Evolutionary conservation across 2,113 vertebrate species (phyloP).

Genomic region (Myrmecophaga tridactyla): DNA sequence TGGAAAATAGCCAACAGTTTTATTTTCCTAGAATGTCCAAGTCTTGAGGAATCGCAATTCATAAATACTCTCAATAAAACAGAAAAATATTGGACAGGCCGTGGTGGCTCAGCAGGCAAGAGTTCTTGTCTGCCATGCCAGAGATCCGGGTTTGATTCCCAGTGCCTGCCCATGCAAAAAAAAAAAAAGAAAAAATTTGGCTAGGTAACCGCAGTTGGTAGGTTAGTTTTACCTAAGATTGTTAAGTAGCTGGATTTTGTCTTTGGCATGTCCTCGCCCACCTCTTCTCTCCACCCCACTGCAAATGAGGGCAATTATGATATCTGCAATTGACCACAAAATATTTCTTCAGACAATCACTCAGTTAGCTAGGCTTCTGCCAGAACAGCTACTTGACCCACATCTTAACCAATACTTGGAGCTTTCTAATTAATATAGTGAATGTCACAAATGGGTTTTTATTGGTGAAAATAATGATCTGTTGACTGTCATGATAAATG

Average conservation of each 20-base stretch:
- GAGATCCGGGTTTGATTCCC: too few relatives aligned
- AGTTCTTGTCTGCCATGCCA: too few relatives aligned
- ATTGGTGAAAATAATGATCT: background rate
- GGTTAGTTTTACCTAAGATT: constrained; percentile 1
- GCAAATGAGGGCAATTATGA: background rate
- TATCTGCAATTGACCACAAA: background rate
- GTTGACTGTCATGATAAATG: background rate
- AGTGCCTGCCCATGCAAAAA: too few relatives aligned
- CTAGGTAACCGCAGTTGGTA: background rate
- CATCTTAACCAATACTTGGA: background rate
- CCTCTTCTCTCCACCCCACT: background rate
- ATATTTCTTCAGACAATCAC: too few relatives aligned
- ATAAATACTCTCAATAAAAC: constrained; percentile 13
- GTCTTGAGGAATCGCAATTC: background rate
- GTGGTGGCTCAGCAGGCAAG: too few relatives aligned
- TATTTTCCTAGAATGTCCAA: constrained; percentile 38
- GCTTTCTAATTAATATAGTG: background rate
- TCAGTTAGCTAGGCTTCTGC: background rate
- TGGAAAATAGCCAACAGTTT: background rate
- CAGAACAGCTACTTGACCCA: background rate
- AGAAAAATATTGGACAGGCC: too few relatives aligned
- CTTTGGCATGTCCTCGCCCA: background rate
- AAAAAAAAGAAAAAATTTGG: background rate
- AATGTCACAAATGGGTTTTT: background rate
- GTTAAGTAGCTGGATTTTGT: background rate